A percentile compares a stretch with the other conserved stretches of the same genome.
Evolutionary conservation across 30 jellyfish, hydroid and myxozoan species (phyloP).

Genomic region (Cassiopea xamachana): DNA sequence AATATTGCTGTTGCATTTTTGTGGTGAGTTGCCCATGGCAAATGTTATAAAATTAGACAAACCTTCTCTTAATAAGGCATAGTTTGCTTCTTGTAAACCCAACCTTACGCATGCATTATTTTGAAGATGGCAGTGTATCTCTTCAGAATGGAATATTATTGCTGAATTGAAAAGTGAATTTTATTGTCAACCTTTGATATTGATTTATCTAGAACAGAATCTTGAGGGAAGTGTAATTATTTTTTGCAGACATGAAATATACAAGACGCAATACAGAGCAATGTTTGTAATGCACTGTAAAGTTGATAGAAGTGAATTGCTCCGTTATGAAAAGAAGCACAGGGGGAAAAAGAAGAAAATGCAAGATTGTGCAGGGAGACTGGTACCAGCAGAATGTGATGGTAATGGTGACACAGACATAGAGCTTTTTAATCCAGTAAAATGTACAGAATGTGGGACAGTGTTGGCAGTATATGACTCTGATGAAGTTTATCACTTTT

Average conservation of each 20-base stretch:
- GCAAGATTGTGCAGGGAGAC: constrained; percentile 69
- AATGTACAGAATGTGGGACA: constrained; percentile 85
- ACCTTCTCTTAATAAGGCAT: too few relatives aligned
- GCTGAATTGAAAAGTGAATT: too few relatives aligned
- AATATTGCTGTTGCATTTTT: too few relatives aligned
- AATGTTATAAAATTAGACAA: too few relatives aligned
- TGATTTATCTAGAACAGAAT: too few relatives aligned
- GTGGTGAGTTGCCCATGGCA: too few relatives aligned
- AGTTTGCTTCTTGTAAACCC: too few relatives aligned
- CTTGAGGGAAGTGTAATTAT: neutral
- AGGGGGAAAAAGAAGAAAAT: constrained; percentile 58
- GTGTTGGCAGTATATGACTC: constrained; percentile 91
- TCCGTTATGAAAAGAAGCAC: constrained; percentile 77
- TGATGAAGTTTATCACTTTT: constrained; percentile 92
- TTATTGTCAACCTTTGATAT: too few relatives aligned
- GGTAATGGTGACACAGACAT: neutral
- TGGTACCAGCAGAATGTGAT: constrained; percentile 43
- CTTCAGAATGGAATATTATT: too few relatives aligned
- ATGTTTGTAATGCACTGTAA: constrained; percentile 94
- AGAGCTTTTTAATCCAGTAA: constrained; percentile 83
- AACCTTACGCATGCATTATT: too few relatives aligned
- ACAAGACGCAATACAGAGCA: constrained; percentile 95
- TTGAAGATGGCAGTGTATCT: too few relatives aligned
- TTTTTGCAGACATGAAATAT: constrained; percentile 80
- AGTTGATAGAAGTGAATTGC: constrained; percentile 70